Conservation (phyloP, 2,888 invertebrate genomes). For the Cephus nigrinus region DNA sequence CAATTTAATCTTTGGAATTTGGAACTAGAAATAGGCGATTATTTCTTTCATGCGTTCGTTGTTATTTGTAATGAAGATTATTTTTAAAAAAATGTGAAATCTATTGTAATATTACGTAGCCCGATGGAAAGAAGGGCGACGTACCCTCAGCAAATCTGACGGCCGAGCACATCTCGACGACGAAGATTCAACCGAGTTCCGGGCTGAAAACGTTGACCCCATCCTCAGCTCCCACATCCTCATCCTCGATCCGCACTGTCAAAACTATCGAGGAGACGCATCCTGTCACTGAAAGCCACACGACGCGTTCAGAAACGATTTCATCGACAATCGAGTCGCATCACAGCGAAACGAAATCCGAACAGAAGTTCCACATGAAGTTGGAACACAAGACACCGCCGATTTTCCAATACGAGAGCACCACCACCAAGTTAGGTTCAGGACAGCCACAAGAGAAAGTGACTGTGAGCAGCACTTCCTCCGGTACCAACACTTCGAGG, state of each 20-base stretch:
- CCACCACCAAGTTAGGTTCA: not conserved
- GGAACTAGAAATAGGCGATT: not conserved
- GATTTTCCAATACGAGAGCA: conserved; percentile 28
- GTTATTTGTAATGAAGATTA: no score
- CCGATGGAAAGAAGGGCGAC: conserved; percentile 54
- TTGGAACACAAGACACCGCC: conserved; percentile 61
- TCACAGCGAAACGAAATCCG: conserved; percentile 60
- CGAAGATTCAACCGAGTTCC: conserved; percentile 57
- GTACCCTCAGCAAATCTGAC: conserved; percentile 55
- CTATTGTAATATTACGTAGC: conserved; percentile 36
- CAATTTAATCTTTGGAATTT: not conserved
- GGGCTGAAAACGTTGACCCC: conserved; percentile 47
- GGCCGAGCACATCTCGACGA: conserved; percentile 53
- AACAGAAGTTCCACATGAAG: conserved; percentile 64
- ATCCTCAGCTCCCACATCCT: conserved; percentile 46
- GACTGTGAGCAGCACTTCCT: not conserved
- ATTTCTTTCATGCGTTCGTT: no score
- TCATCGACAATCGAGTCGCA: conserved; percentile 61
- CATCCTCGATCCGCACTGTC: conserved; percentile 32
- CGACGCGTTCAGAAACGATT: conserved; percentile 58
- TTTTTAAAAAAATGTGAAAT: no score
- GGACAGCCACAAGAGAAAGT: not conserved
- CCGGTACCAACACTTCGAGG: not conserved
- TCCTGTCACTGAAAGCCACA: conserved; percentile 33
- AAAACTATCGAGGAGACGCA: conserved; percentile 30